phyloP scores from a whole-genome alignment of 1,140 invertebrate genomes.

The Scaptomyza hsui region DNA sequence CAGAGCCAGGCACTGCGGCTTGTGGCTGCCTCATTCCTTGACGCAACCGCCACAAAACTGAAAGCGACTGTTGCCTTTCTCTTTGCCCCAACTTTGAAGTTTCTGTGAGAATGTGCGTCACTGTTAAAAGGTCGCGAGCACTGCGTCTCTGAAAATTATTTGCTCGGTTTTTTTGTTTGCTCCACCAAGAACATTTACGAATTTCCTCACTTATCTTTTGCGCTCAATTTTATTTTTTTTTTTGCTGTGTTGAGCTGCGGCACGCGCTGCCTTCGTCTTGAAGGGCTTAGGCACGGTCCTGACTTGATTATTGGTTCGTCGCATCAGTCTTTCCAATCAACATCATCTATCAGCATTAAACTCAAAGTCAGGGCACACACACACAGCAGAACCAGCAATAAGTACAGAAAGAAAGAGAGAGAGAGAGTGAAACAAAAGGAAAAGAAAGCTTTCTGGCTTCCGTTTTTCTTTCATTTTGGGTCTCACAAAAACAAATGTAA shows the following conservation, averaged over 20 bases:
- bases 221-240: conserved; percentile 13
- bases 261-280: conserved; percentile 47
- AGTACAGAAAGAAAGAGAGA: not conserved
- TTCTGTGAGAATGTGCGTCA: conserved; percentile 43
- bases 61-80: conserved; percentile 26
- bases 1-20: conserved; percentile 59
- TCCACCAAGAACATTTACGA: conserved; percentile 49
- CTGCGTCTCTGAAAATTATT: conserved; percentile 38
- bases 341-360: conserved; percentile 81
- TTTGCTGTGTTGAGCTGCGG: conserved; percentile 39
- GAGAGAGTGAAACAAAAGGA: conserved; percentile 15
- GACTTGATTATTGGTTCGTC: conserved; percentile 77
- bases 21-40: conserved; percentile 47
- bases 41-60: no score
- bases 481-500: conserved; percentile 36
- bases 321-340: conserved; percentile 76
- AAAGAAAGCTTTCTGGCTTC: conserved; percentile 43
- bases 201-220: conserved; percentile 45
- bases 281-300: conserved; percentile 70
- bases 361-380: conserved; percentile 46
- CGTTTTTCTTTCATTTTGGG: conserved; percentile 3
- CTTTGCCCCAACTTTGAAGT: conserved; percentile 48
- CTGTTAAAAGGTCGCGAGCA: conserved; percentile 51
- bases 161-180: conserved; percentile 26
- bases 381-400: conserved; percentile 2